A percentile compares a stretch with the other conserved stretches of the same genome.
These are phyloP conservation scores for Bombylius discolor DNA, from an alignment of 2,888 invertebrate species.

Conservation along the genomic window DNA sequence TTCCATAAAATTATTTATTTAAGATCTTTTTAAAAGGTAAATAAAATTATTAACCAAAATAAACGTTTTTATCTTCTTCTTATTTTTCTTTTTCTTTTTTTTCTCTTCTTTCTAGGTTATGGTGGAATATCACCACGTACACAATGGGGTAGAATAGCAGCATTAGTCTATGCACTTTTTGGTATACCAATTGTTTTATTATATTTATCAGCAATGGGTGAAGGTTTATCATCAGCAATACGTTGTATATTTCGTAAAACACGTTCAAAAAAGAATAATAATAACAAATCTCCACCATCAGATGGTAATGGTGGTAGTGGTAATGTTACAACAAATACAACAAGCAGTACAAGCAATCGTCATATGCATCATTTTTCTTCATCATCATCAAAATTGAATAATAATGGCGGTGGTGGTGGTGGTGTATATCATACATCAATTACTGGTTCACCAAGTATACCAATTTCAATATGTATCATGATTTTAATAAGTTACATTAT, in stretches of 20 bases:
- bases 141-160: slow-evolving; percentile 59
- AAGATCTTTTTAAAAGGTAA: too few relatives aligned
- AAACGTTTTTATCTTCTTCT: too few relatives aligned
- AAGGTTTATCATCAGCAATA: slow-evolving; percentile 67
- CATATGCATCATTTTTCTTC: slow-evolving; percentile 7
- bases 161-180: slow-evolving; percentile 71
- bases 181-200: slow-evolving; percentile 82
- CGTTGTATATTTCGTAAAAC: slow-evolving; percentile 53
- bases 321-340: slow-evolving; percentile 29
- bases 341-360: slow-evolving; percentile 18
- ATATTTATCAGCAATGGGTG: slow-evolving; percentile 77
- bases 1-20: too few relatives aligned
- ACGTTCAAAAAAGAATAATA: slow-evolving; percentile 22
- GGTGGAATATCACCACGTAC: slow-evolving; percentile 73
- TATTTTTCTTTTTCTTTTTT: too few relatives aligned
- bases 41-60: too few relatives aligned
- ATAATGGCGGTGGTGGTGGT: slow-evolving; percentile 5
- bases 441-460: slow-evolving; percentile 48
- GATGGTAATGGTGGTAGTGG: slow-evolving; percentile 21
- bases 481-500: slow-evolving; percentile 78
- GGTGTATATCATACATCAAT: slow-evolving; percentile 4
- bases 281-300: slow-evolving; percentile 11
- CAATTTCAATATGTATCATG: slow-evolving; percentile 72
- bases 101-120: slow-evolving; percentile 47
- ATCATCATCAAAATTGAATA: slow-evolving; percentile 4